A percentile compares a stretch with the other conserved stretches of the same genome.
Evolutionary conservation across 1,140 invertebrate species (phyloP).

Genomic region (Pomacea maculata): DNA sequence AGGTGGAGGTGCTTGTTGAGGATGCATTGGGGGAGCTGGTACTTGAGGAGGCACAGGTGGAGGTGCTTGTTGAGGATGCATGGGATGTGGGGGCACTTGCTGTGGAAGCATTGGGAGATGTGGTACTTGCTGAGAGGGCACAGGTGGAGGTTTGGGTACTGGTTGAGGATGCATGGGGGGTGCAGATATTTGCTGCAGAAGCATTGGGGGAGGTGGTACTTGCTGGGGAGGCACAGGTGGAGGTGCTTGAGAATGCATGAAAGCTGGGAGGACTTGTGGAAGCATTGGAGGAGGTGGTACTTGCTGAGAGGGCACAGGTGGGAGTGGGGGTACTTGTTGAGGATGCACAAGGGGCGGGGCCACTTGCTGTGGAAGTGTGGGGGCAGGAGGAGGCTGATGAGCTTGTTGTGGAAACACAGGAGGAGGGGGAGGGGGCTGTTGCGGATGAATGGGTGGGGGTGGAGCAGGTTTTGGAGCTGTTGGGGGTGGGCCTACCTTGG

Average conservation of each 20-base stretch:
- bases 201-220: neutral
- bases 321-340: conserved; percentile 6
- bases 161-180: conserved; percentile 8
- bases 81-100: neutral
- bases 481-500: conserved; percentile 16
- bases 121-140: conserved; percentile 11
- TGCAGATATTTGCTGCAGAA: neutral
- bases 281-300: neutral
- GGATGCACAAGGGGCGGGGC: conserved; percentile 9
- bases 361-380: conserved; percentile 19
- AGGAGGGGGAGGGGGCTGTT: conserved; percentile 15
- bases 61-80: neutral
- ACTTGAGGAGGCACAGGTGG: neutral
- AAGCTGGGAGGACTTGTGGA: neutral
- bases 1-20: neutral
- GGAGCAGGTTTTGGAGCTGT: conserved; percentile 22
- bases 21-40: neutral
- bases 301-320: neutral
- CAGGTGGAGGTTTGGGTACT: conserved; percentile 26
- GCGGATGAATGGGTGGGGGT: conserved; percentile 13
- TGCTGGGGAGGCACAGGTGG: conserved; percentile 1
- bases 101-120: neutral
- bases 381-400: conserved; percentile 25
- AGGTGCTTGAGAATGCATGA: neutral
- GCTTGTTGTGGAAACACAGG: neutral